A percentile compares a stretch with the other conserved stretches of the same genome.
Conservation (phyloP, 2,113 vertebrate species). For the Gavia stellata region DNA sequence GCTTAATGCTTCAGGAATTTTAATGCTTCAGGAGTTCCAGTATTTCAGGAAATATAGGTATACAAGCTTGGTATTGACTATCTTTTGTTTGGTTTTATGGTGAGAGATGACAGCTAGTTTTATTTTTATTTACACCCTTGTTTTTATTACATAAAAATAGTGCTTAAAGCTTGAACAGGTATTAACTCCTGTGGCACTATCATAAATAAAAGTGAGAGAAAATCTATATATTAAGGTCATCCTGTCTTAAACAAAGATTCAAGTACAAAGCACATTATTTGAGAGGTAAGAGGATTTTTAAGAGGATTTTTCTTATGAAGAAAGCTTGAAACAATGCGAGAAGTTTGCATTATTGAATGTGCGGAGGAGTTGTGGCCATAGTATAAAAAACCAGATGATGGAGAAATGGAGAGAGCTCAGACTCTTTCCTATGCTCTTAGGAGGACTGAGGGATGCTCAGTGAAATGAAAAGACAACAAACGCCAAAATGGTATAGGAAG, state of each 20-base stretch:
- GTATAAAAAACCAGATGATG: background rate
- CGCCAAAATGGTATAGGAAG: background rate
- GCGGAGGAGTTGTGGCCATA: background rate
- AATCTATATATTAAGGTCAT: slow-evolving; percentile 40
- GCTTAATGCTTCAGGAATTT: background rate
- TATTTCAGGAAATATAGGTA: background rate
- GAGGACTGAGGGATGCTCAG: background rate
- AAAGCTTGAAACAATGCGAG: background rate
- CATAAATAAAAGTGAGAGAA: slow-evolving; percentile 55
- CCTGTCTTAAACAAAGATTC: slow-evolving; percentile 33
- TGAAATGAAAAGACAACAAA: background rate
- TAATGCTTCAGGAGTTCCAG: background rate
- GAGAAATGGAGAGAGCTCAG: background rate
- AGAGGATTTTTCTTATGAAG: background rate
- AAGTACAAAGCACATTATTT: slow-evolving; percentile 12
- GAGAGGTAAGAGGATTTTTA: background rate
- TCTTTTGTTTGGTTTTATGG: slow-evolving; percentile 3
- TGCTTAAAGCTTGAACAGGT: slow-evolving; percentile 17
- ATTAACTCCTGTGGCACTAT: background rate
- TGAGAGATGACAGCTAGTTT: slow-evolving; percentile 1
- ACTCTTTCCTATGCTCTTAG: background rate
- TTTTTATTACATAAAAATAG: slow-evolving; percentile 19
- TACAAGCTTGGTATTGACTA: background rate
- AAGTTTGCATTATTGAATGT: background rate
- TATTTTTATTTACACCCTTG: slow-evolving; percentile 24